A percentile compares a stretch with the other conserved stretches of the same genome.
These are phyloP conservation scores for Cotesia glomerata DNA, from an alignment of 1,140 invertebrate genomes.

Conservation along the genomic window DNA sequence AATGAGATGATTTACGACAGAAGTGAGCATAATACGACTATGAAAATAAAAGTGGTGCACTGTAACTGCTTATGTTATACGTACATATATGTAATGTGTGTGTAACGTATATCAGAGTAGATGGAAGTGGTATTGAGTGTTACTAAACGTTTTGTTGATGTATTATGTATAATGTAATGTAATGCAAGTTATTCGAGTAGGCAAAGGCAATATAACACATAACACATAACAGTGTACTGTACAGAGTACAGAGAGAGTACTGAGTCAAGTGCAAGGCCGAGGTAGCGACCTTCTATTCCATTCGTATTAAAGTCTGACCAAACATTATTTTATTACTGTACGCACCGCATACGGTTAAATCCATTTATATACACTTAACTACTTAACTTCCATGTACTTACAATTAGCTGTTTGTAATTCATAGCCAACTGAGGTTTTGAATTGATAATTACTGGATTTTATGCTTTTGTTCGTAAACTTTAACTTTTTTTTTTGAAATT, in stretches of 20 bases:
- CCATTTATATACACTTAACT: conserved; percentile 17
- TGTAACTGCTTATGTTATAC: neutral
- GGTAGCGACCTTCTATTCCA: conserved; percentile 39
- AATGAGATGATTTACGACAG: too few species aligned
- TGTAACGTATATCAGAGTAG: too few species aligned
- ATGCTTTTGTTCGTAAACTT: too few species aligned
- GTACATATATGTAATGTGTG: too few species aligned
- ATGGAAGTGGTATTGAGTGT: neutral
- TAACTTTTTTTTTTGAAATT: too few species aligned
- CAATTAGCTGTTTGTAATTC: too few species aligned
- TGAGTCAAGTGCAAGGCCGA: conserved; percentile 37
- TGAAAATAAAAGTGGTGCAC: neutral
- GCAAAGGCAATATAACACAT: neutral
- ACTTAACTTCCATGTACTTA: neutral
- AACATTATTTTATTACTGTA: conserved; percentile 22
- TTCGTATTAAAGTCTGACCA: conserved; percentile 30
- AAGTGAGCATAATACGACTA: neutral
- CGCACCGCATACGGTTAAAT: conserved; percentile 22
- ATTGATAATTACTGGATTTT: too few species aligned
- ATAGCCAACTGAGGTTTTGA: too few species aligned
- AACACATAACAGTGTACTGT: too few species aligned
- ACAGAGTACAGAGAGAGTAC: too few species aligned
- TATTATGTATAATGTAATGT: too few species aligned
- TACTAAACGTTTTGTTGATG: neutral
- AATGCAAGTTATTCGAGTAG: neutral